A percentile compares a stretch with the other conserved stretches of the same genome.
phyloP scores from a whole-genome alignment of 64 coral and sea anemone genomes.

The Stylophora pistillata region DNA sequence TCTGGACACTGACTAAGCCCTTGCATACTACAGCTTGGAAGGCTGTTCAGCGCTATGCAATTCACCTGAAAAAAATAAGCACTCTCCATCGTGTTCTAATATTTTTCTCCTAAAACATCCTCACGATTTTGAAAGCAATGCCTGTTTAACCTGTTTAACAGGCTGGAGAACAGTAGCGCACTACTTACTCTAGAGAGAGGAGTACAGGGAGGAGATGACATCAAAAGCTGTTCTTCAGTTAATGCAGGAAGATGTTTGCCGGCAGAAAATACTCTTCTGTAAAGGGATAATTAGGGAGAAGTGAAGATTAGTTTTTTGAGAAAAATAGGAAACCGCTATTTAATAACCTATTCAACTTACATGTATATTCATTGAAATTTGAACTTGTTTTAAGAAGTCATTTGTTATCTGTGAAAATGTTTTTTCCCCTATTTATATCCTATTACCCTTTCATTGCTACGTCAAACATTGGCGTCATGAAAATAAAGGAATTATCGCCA shows the following conservation, averaged over 20 bases:
- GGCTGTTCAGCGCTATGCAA: constrained; percentile 11
- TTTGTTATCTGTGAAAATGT: too few species aligned
- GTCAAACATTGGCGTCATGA: too few species aligned
- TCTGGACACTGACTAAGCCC: constrained; percentile 61
- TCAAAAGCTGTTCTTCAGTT: constrained; percentile 65
- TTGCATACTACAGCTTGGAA: constrained; percentile 64
- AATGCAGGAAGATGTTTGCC: constrained; percentile 67
- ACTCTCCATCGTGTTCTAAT: neutral
- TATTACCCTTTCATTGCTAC: too few species aligned
- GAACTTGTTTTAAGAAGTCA: too few species aligned
- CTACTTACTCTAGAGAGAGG: constrained; percentile 52
- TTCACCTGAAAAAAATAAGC: constrained; percentile 30
- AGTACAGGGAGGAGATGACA: constrained; percentile 52
- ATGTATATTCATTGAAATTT: too few species aligned
- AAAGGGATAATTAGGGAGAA: neutral
- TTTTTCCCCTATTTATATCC: too few species aligned
- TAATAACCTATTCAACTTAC: too few species aligned
- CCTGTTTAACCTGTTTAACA: neutral
- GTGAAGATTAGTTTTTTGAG: neutral
- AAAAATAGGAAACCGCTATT: too few species aligned
- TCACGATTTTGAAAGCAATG: too few species aligned
- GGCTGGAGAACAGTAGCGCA: neutral
- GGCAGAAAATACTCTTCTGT: constrained; percentile 79
- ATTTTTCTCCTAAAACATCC: neutral
- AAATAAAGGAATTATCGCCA: too few species aligned